Evolutionary conservation across 2,888 invertebrate species (phyloP).

Genomic region (Quadroppia sp.): DNA sequence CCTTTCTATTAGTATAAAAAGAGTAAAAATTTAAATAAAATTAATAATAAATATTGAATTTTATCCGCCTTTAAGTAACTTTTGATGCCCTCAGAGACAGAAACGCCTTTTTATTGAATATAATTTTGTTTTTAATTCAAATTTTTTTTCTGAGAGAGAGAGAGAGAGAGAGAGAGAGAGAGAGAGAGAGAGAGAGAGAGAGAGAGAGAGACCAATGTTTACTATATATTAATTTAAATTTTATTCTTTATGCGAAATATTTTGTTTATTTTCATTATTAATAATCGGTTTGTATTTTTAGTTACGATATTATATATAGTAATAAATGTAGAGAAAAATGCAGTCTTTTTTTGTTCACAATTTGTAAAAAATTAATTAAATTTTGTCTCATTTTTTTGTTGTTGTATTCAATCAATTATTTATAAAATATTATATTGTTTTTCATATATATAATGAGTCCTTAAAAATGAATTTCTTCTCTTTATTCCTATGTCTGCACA

Average conservation of each 20-base stretch:
- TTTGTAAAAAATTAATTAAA: too few relatives aligned
- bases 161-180: conserved; percentile 10
- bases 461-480: background rate
- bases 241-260: too few relatives aligned
- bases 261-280: too few relatives aligned
- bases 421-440: background rate
- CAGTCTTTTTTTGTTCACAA: too few relatives aligned
- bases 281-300: too few relatives aligned
- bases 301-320: too few relatives aligned
- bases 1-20: background rate
- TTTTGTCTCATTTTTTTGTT: background rate
- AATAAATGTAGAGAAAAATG: too few relatives aligned
- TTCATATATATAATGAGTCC: background rate
- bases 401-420: background rate
- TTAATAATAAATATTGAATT: background rate
- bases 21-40: background rate
- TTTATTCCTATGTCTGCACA: too few relatives aligned
- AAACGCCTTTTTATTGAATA: background rate
- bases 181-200: conserved; percentile 9
- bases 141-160: background rate
- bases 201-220: too few relatives aligned
- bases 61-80: background rate
- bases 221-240: too few relatives aligned
- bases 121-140: background rate
- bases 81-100: background rate